Conservation (phyloP, 2,888 invertebrate species). For the Epinotia nisella region DNA sequence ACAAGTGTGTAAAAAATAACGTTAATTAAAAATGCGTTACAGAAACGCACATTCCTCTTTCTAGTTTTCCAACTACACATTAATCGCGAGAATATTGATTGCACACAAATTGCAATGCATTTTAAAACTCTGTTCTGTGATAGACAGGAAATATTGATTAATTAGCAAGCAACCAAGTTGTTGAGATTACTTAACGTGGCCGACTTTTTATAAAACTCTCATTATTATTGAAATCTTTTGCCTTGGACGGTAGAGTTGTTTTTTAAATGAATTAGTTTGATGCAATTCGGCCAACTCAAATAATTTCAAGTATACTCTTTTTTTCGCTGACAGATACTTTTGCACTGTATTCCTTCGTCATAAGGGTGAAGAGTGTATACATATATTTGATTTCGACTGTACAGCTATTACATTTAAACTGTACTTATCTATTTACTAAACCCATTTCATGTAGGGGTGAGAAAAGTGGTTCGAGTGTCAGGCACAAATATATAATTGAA, state of each 20-base stretch:
- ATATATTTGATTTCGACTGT: not conserved
- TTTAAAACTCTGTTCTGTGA: not conserved
- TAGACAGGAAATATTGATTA: conserved; percentile 1
- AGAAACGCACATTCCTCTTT: conserved; percentile 16
- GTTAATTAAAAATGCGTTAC: conserved; percentile 39
- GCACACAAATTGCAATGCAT: not conserved
- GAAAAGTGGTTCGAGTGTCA: too few species aligned
- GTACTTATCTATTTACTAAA: too few species aligned
- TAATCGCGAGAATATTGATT: conserved; percentile 9
- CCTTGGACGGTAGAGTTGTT: too few species aligned
- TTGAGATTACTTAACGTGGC: too few species aligned
- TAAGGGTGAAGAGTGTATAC: not conserved
- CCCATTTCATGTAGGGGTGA: too few species aligned
- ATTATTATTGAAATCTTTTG: too few species aligned
- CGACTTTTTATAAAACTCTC: too few species aligned
- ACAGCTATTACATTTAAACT: not conserved
- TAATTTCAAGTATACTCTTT: too few species aligned
- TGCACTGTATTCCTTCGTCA: not conserved
- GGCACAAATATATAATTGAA: too few species aligned
- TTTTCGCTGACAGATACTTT: not conserved
- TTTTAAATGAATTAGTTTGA: too few species aligned
- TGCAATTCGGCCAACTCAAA: too few species aligned
- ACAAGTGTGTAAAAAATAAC: conserved; percentile 20
- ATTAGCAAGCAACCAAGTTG: not conserved
- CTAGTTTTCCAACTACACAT: conserved; percentile 25